These are phyloP conservation scores for Chanos chanos DNA, from an alignment of 2,797 vertebrate species.

Conservation along the genomic window DNA sequence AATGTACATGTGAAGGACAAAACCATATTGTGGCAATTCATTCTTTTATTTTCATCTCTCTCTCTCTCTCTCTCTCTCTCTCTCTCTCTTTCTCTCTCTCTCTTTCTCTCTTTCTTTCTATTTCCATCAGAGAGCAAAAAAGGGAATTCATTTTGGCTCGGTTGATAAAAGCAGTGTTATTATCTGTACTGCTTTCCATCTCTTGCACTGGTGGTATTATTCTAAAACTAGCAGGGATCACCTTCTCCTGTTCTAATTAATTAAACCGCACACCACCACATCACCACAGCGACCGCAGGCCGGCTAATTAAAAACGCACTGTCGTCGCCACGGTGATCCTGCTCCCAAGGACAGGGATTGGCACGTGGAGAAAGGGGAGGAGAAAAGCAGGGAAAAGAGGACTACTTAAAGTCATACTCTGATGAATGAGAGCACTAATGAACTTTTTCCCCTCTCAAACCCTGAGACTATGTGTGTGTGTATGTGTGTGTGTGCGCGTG, in stretches of 20 bases:
- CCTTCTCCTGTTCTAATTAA: slow-evolving; percentile 36
- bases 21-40: not conserved
- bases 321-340: not conserved
- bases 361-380: not conserved
- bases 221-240: slow-evolving; percentile 32
- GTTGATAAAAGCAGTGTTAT: slow-evolving; percentile 27
- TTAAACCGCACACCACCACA: slow-evolving; percentile 16
- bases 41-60: not conserved
- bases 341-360: slow-evolving; percentile 4
- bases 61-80: not conserved
- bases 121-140: slow-evolving; percentile 4
- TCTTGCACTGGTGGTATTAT: slow-evolving; percentile 24
- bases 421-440: not conserved
- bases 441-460: not conserved
- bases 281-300: not conserved
- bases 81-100: not conserved
- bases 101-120: not conserved
- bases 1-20: not conserved
- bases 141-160: slow-evolving; percentile 30
- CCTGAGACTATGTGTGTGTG: not conserved
- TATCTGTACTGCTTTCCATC: slow-evolving; percentile 6
- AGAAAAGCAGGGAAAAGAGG: not conserved
- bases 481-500: not conserved
- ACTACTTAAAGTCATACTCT: not conserved
- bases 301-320: slow-evolving; percentile 24